These are phyloP conservation scores for Antedon mediterranea DNA, from an alignment of 53 echinoderm and acorn worm genomes.

Conservation along the genomic window DNA sequence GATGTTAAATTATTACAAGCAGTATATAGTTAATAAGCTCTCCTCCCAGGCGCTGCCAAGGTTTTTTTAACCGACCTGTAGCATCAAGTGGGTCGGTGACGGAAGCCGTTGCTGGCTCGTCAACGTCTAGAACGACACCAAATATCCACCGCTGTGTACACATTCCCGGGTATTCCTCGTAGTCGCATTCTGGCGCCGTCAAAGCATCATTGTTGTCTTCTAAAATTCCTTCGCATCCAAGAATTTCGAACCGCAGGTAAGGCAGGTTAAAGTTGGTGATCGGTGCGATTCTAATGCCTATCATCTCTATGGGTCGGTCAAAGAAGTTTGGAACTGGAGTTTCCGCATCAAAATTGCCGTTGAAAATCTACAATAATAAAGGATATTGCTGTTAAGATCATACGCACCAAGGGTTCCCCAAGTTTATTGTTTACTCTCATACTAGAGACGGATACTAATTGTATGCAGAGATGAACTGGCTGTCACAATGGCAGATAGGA, in stretches of 20 bases:
- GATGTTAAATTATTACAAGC: no score
- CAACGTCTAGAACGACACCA: conserved; percentile 37
- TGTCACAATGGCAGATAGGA: no score
- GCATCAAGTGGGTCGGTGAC: conserved; percentile 43
- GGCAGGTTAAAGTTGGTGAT: neutral
- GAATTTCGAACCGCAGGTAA: conserved; percentile 30
- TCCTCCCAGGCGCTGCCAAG: no score
- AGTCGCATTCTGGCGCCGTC: conserved; percentile 46
- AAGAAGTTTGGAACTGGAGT: conserved; percentile 46
- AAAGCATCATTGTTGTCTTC: conserved; percentile 3
- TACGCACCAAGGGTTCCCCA: no score
- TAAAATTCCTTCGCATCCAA: conserved; percentile 35
- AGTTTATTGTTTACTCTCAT: no score
- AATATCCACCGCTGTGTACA: conserved; percentile 65
- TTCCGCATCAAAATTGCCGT: conserved; percentile 32
- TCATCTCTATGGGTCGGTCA: conserved; percentile 9
- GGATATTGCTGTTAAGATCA: no score
- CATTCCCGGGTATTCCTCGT: conserved; percentile 22
- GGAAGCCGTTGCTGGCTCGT: conserved; percentile 13
- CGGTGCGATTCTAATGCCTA: conserved; percentile 26
- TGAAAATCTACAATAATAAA: conserved; percentile 28
- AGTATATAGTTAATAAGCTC: no score
- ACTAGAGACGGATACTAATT: no score
- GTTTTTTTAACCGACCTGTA: conserved; percentile 27
- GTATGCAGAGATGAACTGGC: no score